Base-by-base conservation (phyloP, 53 echinoderm and acorn worm genomes). In the Holothuria scabra region DNA sequence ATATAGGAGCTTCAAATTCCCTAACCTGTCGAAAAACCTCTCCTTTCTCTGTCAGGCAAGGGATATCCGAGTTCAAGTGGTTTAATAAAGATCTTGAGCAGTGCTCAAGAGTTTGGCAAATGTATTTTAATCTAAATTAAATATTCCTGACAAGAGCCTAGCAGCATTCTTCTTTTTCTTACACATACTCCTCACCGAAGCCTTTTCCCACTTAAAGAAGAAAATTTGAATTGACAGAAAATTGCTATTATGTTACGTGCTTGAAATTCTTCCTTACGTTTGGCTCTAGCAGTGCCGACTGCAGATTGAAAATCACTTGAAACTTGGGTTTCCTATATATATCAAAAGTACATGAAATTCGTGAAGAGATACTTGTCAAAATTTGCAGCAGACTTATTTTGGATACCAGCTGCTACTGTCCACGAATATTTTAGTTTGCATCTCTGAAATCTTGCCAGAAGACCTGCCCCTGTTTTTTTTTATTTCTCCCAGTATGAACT, bases 91-190 rank as follows among this genome's bases (percentile, higher is more conserved):
- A 72, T 72, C 72, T 48, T 72, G 44, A 44, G 48, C 41, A 44
- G 25, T 72, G 4, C 72, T 72, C 46, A 25, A 48, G 72, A 44
- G 72, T 8, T 52, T 52, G 26, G 46, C 72, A 72, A 72, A 72
- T 72, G 72, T 72, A 72, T 72, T 72, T 72, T 72, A 72, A 72
- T 72, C 72, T 72, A 72, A 72, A 72, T 72, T 72, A 72, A 72
- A 72, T 72, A 72, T 72, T 72, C 72, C 46, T 44, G 46, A 25
- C 20, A 14, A 67, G 48, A 44, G 44, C 23, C n/a, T 72, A 25
- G 26, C 46, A 14, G 72, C 37, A 18, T 46, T 46, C 72, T 72
- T 48, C 37, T 25, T 72, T 25, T 46, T 72, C 72, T 52, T 48
- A 72, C 72, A 48, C 48, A 44, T 48, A 48, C 72, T 48, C 48